Percentiles rank a stretch among this genome's conserved stretches.
phyloP scores from a whole-genome alignment of 2,113 vertebrate species.

The Myiagra hebetior region DNA sequence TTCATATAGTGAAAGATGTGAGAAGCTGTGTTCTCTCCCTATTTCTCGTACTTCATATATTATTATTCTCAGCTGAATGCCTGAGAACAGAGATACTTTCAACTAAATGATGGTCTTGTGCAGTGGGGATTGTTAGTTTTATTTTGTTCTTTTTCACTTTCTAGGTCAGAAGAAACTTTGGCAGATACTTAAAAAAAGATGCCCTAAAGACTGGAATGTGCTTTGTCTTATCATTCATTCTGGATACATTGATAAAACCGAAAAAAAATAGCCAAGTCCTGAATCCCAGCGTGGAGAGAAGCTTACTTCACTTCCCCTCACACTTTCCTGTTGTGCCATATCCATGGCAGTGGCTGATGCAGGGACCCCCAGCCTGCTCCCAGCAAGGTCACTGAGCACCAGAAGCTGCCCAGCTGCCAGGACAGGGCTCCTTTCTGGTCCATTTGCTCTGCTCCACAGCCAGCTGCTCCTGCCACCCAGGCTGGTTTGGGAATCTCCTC shows the following conservation, averaged over 20 bases:
- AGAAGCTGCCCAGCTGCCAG: rapidly evolving
- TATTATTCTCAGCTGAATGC: not conserved
- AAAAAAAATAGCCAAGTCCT: not conserved
- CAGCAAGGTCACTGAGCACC: not conserved
- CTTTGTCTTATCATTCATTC: not conserved
- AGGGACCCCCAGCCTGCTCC: not conserved
- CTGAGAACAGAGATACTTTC: not conserved
- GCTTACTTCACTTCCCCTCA: not conserved
- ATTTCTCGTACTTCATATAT: not conserved
- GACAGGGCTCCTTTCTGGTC: not conserved
- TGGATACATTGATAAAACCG: not conserved
- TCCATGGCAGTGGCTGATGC: not conserved
- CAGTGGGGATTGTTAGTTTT: not conserved
- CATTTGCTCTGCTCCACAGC: not conserved
- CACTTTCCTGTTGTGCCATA: not conserved
- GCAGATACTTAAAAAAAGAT: not conserved
- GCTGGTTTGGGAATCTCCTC: not conserved
- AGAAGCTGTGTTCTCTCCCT: not conserved
- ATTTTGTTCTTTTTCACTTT: not conserved
- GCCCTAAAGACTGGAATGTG: not conserved
- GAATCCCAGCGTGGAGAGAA: not conserved
- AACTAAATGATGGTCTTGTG: not conserved
- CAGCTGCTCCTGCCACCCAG: not conserved
- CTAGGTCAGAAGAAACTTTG: constrained; percentile 14
- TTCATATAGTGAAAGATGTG: not conserved